These are phyloP conservation scores for Muschampia plurimacula DNA, from an alignment of 2,888 invertebrate species.

Conservation along the genomic window DNA sequence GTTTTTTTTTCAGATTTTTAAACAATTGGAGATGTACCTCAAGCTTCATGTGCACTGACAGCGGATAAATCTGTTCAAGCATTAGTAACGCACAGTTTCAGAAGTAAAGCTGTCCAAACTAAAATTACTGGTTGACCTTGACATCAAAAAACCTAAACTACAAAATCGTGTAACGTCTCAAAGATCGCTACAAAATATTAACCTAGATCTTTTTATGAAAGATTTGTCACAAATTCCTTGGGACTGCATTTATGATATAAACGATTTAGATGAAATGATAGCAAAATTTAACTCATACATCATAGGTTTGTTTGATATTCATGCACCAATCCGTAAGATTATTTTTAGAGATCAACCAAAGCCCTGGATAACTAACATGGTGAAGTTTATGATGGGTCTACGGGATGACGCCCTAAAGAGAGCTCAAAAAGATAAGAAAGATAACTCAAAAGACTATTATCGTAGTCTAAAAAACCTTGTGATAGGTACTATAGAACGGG, in stretches of 20 bases:
- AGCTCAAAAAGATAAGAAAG: not conserved
- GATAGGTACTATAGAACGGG: not conserved
- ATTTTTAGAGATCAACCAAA: not conserved
- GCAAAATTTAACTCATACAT: not conserved
- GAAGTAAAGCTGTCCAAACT: no score
- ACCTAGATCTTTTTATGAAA: not conserved
- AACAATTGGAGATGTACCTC: no score
- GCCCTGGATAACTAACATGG: not conserved
- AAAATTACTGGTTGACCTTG: not conserved
- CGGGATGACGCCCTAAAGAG: not conserved
- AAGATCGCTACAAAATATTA: not conserved
- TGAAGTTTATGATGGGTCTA: conserved; percentile 1
- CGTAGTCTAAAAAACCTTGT: not conserved
- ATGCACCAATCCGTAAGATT: not conserved
- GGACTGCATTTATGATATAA: not conserved
- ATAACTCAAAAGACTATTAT: not conserved
- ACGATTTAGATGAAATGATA: not conserved
- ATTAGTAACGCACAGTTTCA: not conserved
- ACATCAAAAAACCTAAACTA: not conserved
- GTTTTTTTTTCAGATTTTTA: no score
- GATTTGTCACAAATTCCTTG: not conserved
- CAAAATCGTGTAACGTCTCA: not conserved
- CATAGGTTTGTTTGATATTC: not conserved
- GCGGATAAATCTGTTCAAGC: not conserved
- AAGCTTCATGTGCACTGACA: no score